These are phyloP conservation scores for Popillia japonica DNA, from an alignment of 1,140 invertebrate species.

Conservation along the genomic window DNA sequence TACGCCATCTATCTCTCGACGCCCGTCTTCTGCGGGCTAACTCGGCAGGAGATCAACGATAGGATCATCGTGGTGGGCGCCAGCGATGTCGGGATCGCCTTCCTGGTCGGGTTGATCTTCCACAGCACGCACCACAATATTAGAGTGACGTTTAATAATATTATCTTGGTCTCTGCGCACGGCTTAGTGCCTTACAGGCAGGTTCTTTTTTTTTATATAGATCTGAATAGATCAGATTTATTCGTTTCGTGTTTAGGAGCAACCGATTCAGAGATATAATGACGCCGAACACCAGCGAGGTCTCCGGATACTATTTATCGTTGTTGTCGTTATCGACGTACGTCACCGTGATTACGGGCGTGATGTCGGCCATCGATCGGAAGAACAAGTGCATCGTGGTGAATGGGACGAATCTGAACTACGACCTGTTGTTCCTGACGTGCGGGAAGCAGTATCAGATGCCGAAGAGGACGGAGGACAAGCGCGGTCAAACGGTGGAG, in stretches of 20 bases:
- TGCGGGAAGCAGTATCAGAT: constrained; percentile 69
- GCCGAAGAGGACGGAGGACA: constrained; percentile 59
- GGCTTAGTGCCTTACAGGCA: constrained; percentile 56
- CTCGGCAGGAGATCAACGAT: constrained; percentile 64
- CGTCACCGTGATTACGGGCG: constrained; percentile 66
- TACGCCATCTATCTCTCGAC: constrained; percentile 63
- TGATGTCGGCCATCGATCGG: constrained; percentile 66
- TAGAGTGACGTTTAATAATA: constrained; percentile 64
- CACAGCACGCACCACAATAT: constrained; percentile 62
- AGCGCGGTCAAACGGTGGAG: constrained; percentile 57
- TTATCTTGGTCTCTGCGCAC: constrained; percentile 72
- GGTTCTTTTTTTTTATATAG: no score
- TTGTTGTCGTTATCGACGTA: constrained; percentile 63
- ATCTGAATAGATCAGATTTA: no score
- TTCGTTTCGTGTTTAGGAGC: no score
- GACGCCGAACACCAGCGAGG: background rate
- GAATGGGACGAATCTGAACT: constrained; percentile 63
- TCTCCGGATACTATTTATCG: constrained; percentile 2
- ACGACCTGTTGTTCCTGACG: constrained; percentile 70
- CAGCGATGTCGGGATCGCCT: constrained; percentile 73
- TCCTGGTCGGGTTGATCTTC: constrained; percentile 72
- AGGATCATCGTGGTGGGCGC: constrained; percentile 79
- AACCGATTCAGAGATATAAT: constrained; percentile 35
- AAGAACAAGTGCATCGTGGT: constrained; percentile 67
- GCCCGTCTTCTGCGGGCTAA: constrained; percentile 59